phyloP scores from a whole-genome alignment of 2,797 vertebrate genomes.

The Phoxinus dragarum region DNA sequence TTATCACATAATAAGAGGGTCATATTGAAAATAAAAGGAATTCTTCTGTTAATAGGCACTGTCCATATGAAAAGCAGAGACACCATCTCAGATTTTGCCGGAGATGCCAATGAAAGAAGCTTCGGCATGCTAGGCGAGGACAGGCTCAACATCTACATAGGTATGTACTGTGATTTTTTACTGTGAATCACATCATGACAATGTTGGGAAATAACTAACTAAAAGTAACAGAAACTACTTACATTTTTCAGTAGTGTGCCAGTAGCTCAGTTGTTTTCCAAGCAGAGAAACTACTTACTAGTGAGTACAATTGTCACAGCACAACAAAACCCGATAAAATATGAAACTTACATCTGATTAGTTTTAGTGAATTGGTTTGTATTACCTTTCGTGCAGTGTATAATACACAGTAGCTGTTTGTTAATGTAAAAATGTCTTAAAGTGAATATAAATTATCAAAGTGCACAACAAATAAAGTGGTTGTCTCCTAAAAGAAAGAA shows the following conservation, averaged over 20 bases:
- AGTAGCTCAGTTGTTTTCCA: neutral
- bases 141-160: constrained; percentile 83
- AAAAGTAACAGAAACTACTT: neutral
- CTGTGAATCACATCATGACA: neutral
- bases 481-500: neutral
- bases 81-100: constrained; percentile 69
- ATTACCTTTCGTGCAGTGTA: neutral
- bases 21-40: neutral
- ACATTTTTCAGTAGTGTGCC: neutral
- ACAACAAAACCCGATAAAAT: neutral
- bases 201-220: neutral
- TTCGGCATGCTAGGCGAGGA: constrained; percentile 67
- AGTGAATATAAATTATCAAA: neutral
- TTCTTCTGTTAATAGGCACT: constrained; percentile 77
- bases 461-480: neutral
- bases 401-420: neutral
- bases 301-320: neutral
- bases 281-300: neutral
- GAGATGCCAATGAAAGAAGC: constrained; percentile 73
- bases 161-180: constrained; percentile 67
- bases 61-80: constrained; percentile 84
- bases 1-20: neutral
- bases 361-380: neutral
- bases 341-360: neutral
- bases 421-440: no score